Evolutionary conservation across 2,888 invertebrate species (phyloP), one percentile per base, ranked within the genome.

Genomic region (Anorthoa munda): DNA sequence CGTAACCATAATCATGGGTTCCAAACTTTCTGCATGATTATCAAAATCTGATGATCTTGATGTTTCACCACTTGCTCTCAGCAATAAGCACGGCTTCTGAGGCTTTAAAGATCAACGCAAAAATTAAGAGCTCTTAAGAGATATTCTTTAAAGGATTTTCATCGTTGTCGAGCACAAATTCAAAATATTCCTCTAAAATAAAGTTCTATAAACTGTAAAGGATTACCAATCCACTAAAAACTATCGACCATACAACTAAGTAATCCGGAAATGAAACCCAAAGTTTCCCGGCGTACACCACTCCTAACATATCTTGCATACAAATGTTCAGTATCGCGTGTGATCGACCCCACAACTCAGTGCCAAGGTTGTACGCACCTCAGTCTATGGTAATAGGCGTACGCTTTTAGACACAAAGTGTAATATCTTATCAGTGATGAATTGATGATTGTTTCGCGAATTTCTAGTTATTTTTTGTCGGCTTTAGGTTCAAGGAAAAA

Each of bases 331-430:
- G 80, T 72, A 85, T 85, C 83, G 79, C 79, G 82, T 86, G 90
- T 88, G 83, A 90, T 88, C 90, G 90, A 90, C 90, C 90, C 79
- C 83, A 79, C 86, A 75, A 79, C 84, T 78, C 84, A 86, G 31
- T 85, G 85, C 87, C 87, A 90, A 90, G 90, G 90, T 84, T 90
- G 89, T 87, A 82, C 70, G 58, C 64, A 72, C 60, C 59, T 75
- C 67, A 59, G 77, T 80, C 71, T 86, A 82, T 82, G 69, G 58
- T 82, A 82, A 81, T 82, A 60, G 45, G n/a, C 13, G 12, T 9
- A 45, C 31, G 69, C 26, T 79, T 83, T 73, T 73, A 65, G 71
- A 66, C 58, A 51, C 18, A 53, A 53, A 50, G n/a, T n/a, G 46
- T 67, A n/a, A 17, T 83, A 68, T 81, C 78, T 73, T 67, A 75